Conservation (phyloP, 2,797 vertebrate species). For the Cyprinodon diabolis region DNA sequence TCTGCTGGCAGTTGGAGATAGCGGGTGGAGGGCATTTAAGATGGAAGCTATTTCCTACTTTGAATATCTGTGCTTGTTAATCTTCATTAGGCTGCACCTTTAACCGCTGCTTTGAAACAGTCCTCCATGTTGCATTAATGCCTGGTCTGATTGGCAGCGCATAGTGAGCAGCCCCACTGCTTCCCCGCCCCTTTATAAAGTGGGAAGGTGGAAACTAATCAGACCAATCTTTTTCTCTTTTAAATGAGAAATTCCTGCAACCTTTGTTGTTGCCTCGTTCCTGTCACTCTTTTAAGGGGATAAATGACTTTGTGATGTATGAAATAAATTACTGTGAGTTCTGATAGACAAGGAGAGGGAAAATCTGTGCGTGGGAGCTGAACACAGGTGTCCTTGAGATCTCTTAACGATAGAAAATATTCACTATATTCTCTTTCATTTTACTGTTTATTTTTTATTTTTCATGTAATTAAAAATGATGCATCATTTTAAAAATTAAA, state of each 20-base stretch:
- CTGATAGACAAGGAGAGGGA: constrained; percentile 36
- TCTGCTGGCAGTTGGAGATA: not conserved
- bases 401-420: constrained; percentile 41
- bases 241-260: constrained; percentile 41
- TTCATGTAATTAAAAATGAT: not conserved
- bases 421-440: constrained; percentile 21
- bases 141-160: constrained; percentile 55
- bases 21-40: not conserved
- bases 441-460: not conserved
- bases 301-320: constrained; percentile 64
- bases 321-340: constrained; percentile 64
- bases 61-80: not conserved
- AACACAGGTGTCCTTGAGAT: constrained; percentile 63
- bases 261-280: constrained; percentile 47
- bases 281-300: constrained; percentile 64
- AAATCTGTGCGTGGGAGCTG: constrained; percentile 54
- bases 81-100: not conserved
- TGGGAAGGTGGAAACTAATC: constrained; percentile 54
- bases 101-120: constrained; percentile 34
- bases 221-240: constrained; percentile 42
- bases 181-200: constrained; percentile 50
- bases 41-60: not conserved
- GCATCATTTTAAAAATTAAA: not conserved
- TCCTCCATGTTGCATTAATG: constrained; percentile 40
- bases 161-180: constrained; percentile 39